A percentile compares a stretch with the other conserved stretches of the same genome.
Conservation (phyloP, 2,113 vertebrate genomes). For the Strix uralensis region DNA sequence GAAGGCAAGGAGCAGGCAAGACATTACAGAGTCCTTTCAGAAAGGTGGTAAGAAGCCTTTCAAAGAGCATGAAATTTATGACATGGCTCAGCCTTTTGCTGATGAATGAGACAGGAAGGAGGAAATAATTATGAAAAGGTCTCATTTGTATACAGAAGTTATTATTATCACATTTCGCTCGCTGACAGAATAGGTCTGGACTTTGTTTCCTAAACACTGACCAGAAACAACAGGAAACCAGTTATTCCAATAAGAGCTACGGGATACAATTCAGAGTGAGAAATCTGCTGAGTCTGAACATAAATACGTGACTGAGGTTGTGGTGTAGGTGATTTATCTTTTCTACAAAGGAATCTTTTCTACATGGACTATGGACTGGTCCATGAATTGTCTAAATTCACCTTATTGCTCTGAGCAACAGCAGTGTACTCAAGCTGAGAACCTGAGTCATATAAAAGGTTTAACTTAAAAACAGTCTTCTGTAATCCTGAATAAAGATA, state of each 20-base stretch:
- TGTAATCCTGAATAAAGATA: background rate
- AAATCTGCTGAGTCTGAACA: background rate
- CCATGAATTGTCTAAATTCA: background rate
- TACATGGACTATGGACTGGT: background rate
- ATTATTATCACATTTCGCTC: background rate
- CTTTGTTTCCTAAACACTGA: background rate
- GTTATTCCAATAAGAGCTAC: background rate
- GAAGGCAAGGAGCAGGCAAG: no score
- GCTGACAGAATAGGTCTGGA: background rate
- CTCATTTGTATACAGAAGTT: no score
- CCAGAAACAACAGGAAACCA: background rate
- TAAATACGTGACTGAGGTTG: background rate
- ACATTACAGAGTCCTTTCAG: background rate
- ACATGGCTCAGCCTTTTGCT: background rate
- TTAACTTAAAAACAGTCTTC: background rate
- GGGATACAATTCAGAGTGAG: background rate
- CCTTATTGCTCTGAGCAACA: background rate
- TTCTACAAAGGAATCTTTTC: background rate
- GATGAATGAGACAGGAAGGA: background rate
- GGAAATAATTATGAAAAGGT: background rate
- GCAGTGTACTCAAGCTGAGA: background rate
- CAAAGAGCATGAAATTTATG: background rate
- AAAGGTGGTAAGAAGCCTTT: background rate
- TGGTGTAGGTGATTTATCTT: background rate
- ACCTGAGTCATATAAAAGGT: background rate